Conservation (phyloP, 1,140 invertebrate genomes). For the Anadara kagoshimensis region DNA sequence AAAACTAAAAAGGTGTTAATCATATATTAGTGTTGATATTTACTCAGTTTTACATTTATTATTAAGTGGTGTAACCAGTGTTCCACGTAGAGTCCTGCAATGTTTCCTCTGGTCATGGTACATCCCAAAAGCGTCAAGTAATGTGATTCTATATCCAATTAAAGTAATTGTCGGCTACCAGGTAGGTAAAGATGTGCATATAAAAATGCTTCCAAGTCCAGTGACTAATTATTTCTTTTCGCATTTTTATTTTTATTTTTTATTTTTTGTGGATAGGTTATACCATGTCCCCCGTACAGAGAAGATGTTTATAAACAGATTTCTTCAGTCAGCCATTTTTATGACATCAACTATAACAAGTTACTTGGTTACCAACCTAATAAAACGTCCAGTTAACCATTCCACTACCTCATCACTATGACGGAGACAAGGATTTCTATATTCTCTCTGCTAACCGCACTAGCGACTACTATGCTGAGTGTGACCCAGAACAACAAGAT, state of each 20-base stretch:
- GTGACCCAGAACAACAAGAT: slow-evolving; percentile 7
- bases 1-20: no score
- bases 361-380: slow-evolving; percentile 4
- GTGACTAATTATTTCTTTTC: not conserved
- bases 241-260: not conserved
- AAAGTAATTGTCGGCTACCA: not conserved
- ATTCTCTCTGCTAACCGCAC: slow-evolving; percentile 19
- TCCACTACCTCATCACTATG: slow-evolving; percentile 37
- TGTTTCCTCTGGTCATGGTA: no score
- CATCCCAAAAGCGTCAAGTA: no score
- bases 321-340: slow-evolving; percentile 36
- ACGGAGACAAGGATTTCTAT: slow-evolving; percentile 29
- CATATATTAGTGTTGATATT: no score
- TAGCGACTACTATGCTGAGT: slow-evolving; percentile 7
- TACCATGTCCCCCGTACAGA: slow-evolving; percentile 25
- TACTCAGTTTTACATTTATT: no score
- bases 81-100: no score
- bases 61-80: no score
- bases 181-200: not conserved
- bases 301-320: slow-evolving; percentile 12
- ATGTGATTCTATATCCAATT: no score
- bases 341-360: slow-evolving; percentile 29
- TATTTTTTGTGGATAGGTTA: slow-evolving; percentile 15
- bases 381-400: slow-evolving; percentile 19
- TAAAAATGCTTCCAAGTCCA: not conserved